Base-by-base conservation (phyloP, 2,888 invertebrate species). In the Orthosia gracilis region DNA sequence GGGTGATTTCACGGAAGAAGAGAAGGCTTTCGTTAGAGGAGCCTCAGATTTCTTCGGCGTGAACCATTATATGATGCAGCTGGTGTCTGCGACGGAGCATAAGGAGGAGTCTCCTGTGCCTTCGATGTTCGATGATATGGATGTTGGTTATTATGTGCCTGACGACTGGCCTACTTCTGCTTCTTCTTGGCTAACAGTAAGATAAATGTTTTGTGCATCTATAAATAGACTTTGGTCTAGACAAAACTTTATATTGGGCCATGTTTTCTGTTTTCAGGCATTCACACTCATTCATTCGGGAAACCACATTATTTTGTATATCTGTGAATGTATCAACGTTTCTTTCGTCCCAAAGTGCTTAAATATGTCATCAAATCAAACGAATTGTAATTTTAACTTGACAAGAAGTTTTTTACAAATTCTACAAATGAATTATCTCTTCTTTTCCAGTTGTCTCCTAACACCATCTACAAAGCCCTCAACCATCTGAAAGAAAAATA, bases 11-110 rank as follows among this genome's bases (percentile, higher is more conserved):
- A 94, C 94, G 0, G 84, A 89, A 18, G 92, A 93, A 69, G 96
- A 97, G 89, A 87, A 83, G 11, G 76, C 76, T 0, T 88, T 90
- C 0, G 89, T 91, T 0, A 90, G 82, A 66, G 95, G 95, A 5
- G 71, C 92, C 3, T 80, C 87, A 0, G 95, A 95, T 75, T 95
- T 94, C 88, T 90, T 94, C n/a, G 94, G 98, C 1, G 92, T 98
- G 2, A 98, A 98, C 86, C 97, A 97, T 74, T 98, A 98, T 89
- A 97, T 97, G 0, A 91, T 96, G 0, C 89, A n/a, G 0, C 54
- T 90, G 3, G 69, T 93, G 17, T 92, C 93, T 0, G 92, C 92
- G 0, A 86, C 87, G 0, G 85, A 91, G 18, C 69, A 91, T 45
- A 86, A 87, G 18, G 17, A 12, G 0, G 45, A 78, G 3, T 23